Base-by-base conservation (phyloP, 1,140 invertebrate species). In the Mizuhopecten yessoensis region DNA sequence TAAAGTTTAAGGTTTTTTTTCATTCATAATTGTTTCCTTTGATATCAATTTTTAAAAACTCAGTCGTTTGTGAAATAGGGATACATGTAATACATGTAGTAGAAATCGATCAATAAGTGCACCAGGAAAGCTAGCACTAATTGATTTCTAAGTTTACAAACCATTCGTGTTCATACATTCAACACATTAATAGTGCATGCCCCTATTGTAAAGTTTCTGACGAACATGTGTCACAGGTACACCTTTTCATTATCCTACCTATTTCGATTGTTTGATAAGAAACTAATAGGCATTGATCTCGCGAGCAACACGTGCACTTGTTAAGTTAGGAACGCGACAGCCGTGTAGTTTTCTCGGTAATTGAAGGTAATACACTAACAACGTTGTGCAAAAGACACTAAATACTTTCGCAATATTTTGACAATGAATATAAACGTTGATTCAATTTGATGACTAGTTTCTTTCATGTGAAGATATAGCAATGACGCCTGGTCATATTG, bases 261-360 rank as follows among this genome's bases (percentile, higher is more conserved):
- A 1, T 5, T n/a, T 29, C 57, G 3, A 75, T 75, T 75, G n/a
- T 5, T 29, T 75, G 23, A 75, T 75, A 9, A 49, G 45, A 17
- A 10, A 49, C 45, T 75, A 75, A 75, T 75, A 75, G 57, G n/a
- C 57, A 75, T 75, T 29, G 57, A 75, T 75, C 57, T 75, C 20
- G 57, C 11, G 57, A 75, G 57, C 57, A 75, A 75, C 57, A 75
- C 23, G 57, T 75, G 57, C 57, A 75, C 57, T 29, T 75, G 57
- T 75, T 75, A n/a, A 29, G 57, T 17, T 10, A 20, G 9, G 17
- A 17, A 45, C 17, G 42, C 17, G 42, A 45, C 57, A 75, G 57
- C n/a, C 57, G n/a, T 29, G 23, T 29, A 29, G 23, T 1, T 75
- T n/a, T 75, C 45, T 3, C 15, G 17, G 45, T 75, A 75, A 75